A percentile compares a stretch with the other conserved stretches of the same genome.
phyloP scores from a whole-genome alignment of 2,888 invertebrate species.

The Lochmaea crataegi region DNA sequence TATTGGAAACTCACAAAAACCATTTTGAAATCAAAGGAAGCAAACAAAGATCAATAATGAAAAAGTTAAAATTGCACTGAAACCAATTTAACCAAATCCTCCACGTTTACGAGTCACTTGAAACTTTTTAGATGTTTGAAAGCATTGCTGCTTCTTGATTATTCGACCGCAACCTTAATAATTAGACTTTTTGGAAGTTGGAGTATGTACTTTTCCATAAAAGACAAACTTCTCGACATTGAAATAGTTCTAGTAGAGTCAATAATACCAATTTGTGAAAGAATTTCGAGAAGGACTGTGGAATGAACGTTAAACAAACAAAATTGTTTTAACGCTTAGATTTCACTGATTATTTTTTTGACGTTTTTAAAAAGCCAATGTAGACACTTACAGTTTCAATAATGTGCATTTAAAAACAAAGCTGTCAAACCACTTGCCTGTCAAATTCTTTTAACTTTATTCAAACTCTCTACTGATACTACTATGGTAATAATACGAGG shows the following conservation, averaged over 20 bases:
- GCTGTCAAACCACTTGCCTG: too few relatives aligned
- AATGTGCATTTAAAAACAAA: too few relatives aligned
- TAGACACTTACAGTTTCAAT: too few relatives aligned
- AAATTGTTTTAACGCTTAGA: not conserved
- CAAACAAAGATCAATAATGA: slow-evolving; percentile 52
- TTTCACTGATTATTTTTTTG: too few relatives aligned
- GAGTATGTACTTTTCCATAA: slow-evolving; percentile 24
- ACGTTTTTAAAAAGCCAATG: too few relatives aligned
- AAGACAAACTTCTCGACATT: slow-evolving; percentile 10
- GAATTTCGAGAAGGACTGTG: not conserved
- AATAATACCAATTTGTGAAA: not conserved
- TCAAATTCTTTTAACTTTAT: too few relatives aligned
- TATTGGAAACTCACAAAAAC: slow-evolving; percentile 8
- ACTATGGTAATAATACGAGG: too few relatives aligned
- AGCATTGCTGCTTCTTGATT: slow-evolving; percentile 55
- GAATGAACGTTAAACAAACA: not conserved
- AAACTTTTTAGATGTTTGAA: slow-evolving; percentile 59
- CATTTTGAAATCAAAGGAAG: slow-evolving; percentile 17
- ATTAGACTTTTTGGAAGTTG: slow-evolving; percentile 54
- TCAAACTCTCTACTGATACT: too few relatives aligned
- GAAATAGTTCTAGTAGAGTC: slow-evolving; percentile 2
- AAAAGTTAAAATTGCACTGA: slow-evolving; percentile 59
- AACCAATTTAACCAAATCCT: slow-evolving; percentile 58
- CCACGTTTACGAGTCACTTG: slow-evolving; percentile 54
- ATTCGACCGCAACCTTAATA: slow-evolving; percentile 57